Evolutionary conservation across 2,888 invertebrate species (phyloP).

Genomic region (Eristalinus aeneus): DNA sequence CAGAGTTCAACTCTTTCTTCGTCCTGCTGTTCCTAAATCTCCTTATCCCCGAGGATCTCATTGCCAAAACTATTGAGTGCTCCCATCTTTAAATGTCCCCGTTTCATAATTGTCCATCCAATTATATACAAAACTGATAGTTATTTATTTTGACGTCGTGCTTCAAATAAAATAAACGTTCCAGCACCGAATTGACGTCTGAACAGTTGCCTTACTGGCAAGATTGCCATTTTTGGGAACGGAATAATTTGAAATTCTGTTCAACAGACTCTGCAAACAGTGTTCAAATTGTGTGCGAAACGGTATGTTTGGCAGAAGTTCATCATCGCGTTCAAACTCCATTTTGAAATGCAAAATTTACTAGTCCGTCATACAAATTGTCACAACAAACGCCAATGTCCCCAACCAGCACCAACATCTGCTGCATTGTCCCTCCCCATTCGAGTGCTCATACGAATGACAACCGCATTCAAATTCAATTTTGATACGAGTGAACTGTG

Average conservation of each 20-base stretch:
- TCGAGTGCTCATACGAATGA: neutral
- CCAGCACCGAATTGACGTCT: neutral
- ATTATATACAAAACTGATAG: no score
- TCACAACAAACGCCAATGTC: neutral
- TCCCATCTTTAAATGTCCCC: no score
- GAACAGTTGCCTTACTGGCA: neutral
- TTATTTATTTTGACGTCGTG: no score
- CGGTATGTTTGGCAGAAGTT: neutral
- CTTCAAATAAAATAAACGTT: neutral
- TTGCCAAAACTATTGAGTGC: no score
- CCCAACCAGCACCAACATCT: neutral
- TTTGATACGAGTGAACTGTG: neutral
- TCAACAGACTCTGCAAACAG: neutral
- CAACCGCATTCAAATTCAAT: constrained; percentile 6
- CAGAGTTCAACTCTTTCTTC: no score
- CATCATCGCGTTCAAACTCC: neutral
- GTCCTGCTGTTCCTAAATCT: no score
- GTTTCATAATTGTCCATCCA: no score
- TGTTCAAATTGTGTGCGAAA: neutral
- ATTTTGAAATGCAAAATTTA: neutral
- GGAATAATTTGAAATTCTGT: neutral
- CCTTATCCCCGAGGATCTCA: no score
- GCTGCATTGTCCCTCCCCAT: neutral
- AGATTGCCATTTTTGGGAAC: neutral
- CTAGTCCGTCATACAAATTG: neutral